phyloP scores from a whole-genome alignment of 2,113 vertebrate species.

The Enhydra lutris region DNA sequence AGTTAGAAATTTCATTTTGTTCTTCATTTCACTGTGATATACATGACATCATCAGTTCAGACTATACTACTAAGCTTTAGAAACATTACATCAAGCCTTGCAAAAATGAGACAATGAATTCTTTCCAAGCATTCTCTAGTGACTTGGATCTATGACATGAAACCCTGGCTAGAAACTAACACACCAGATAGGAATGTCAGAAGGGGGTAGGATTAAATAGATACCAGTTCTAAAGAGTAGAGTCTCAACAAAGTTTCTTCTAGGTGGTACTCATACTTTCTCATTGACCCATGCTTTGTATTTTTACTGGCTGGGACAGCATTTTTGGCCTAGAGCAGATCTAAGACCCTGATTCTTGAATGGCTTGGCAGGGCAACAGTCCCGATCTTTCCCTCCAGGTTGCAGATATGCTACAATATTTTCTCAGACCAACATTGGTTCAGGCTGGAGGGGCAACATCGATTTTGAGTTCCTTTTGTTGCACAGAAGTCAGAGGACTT shows the following conservation, averaged over 20 bases:
- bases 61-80: not conserved
- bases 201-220: not conserved
- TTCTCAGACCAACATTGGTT: not conserved
- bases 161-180: not conserved
- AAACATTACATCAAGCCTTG: not conserved
- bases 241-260: not conserved
- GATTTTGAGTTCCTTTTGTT: not conserved
- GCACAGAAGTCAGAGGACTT: not conserved
- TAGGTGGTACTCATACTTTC: not conserved
- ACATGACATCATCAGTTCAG: not conserved
- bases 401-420: not conserved
- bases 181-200: not conserved
- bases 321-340: not conserved
- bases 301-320: not conserved
- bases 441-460: not conserved
- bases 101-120: not conserved
- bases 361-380: not conserved
- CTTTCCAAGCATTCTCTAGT: constrained; percentile 1
- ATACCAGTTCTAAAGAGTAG: constrained; percentile 2
- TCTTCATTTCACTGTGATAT: not conserved
- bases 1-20: not conserved
- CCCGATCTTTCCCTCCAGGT: not conserved
- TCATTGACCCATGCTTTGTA: not conserved
- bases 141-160: not conserved
- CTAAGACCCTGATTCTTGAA: not conserved